Evolutionary conservation across 2,888 invertebrate species (phyloP), one percentile per base, ranked within the genome.

Genomic region (Dusona sp.): DNA sequence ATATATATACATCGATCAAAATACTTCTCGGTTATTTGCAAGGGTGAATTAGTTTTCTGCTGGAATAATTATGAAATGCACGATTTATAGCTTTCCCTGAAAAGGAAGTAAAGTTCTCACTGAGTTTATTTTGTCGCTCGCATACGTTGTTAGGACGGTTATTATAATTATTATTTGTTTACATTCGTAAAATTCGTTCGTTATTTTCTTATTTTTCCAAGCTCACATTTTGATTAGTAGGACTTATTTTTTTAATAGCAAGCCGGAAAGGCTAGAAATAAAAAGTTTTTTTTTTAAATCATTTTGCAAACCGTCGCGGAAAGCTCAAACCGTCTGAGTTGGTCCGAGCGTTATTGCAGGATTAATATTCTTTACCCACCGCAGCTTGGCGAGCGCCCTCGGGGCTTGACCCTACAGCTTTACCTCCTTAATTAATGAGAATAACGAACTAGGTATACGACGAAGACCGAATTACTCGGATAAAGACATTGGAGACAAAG

Each of bases 401-500:
- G 51, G 74, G 79, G 65, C 70, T 74, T 65, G 45, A 77, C 65
- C 73, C 85, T 82, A 38, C 57, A 73, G 79, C 51, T 54, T 42
- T 75, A 38, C 48, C 79, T 82, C 70, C 83, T 70, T 83, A 85
- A 83, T 85, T 85, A 85, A 85, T 85, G 85, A 85, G 70, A 79
- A 79, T 83, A 85, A 83, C 65, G 74, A 83, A 83, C 70, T 72
- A 57, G 38, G 51, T 64, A 33, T 25, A 68, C 75, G n/a, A 25
- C 68, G 67, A 51, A 72, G 72, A 36, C 54, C 11, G 51, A 72
- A n/a, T 36, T 33, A 42, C 19, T 25, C 8, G n/a, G n/a, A 70
- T 42, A 42, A 61, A 72, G 70, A 79, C 29, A 65, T 54, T n/a
- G 9, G 33, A 48, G 48, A 22, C 42, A 45, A 54, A 57, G 67